A percentile compares a stretch with the other conserved stretches of the same genome.
Conservation (phyloP, 2,797 vertebrate species). For the Etheostoma perlongum region DNA sequence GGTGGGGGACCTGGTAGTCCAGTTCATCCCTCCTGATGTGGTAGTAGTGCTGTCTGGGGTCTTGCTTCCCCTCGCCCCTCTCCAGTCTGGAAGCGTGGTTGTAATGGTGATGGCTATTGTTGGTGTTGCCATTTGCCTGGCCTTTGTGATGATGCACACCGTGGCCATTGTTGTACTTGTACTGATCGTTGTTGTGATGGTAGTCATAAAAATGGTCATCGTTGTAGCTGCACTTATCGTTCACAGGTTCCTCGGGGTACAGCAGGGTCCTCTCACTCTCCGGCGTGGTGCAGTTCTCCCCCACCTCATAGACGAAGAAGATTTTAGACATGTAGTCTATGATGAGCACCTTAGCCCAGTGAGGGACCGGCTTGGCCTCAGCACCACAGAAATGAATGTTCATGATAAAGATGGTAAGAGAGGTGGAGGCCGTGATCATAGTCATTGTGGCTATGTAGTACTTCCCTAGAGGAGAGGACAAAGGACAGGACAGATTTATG, state of each 20-base stretch:
- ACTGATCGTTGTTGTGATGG: constrained; percentile 45
- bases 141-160: constrained; percentile 55
- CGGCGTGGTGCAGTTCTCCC: constrained; percentile 92
- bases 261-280: constrained; percentile 78
- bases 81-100: constrained; percentile 46
- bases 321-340: constrained; percentile 97
- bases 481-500: constrained; percentile 4
- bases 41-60: constrained; percentile 66
- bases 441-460: constrained; percentile 99
- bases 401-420: constrained; percentile 98
- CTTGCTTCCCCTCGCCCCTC: constrained; percentile 61
- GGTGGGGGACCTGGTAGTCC: constrained; percentile 74
- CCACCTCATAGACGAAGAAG: constrained; percentile 96
- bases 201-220: constrained; percentile 54
- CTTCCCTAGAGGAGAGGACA: constrained; percentile 86
- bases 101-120: constrained; percentile 52
- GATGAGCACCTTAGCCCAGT: constrained; percentile 95
- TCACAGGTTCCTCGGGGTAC: constrained; percentile 79
- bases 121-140: constrained; percentile 57
- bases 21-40: constrained; percentile 72
- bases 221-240: constrained; percentile 48
- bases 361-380: constrained; percentile 95
- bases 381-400: constrained; percentile 98
- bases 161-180: constrained; percentile 72
- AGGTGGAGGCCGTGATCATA: constrained; percentile 97